Evolutionary conservation across 2,113 vertebrate genomes (phyloP), one percentile per base, ranked within the genome.

Genomic region (Aphelocoma coerulescens): DNA sequence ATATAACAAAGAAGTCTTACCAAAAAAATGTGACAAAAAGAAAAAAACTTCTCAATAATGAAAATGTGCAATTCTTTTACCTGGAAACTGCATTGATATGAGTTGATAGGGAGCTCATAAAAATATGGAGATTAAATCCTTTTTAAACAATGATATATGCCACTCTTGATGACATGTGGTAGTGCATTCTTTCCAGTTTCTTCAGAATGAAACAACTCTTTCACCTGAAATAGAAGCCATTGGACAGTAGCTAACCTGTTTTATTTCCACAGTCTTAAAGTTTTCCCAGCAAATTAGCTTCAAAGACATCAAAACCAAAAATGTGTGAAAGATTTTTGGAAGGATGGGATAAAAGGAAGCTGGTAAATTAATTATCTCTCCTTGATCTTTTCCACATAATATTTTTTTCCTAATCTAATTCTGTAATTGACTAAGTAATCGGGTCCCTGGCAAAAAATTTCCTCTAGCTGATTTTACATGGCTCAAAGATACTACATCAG

Each of bases 321-420:
- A 91, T 54, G 77, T 88, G 69, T 93, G 91, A 92, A 94, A 61
- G 22, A 30, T 67, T 75, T 93, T 83, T 91, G 35, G 77, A 74
- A 61, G 61, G 52, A 67, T 44, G 20, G 48, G 73, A 87, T 94
- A 76, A 95, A 93, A 95, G 58, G 49, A 85, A 87, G 30, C n/a
- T 89, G 58, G 22, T 76, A 95, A 94, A 91, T 94, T 96, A 95
- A 95, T 89, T 93, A 93, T 93, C 77, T 85, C 49, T 69, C 78
- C 91, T 91, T 96, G 94, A 94, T 95, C 87, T 93, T 91, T 79
- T 83, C 26, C 24, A 26, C 46, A 10, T 86, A 80, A 10, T 75
- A 33, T 91, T 89, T 92, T 92, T 96, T 93, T 41, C 21, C 32
- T 73, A 69, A 79, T 89, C 49, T 80, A 85, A 66, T 33, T 94